These are phyloP conservation scores for Orthosia cruda DNA, from an alignment of 2,888 invertebrate species.

Conservation along the genomic window DNA sequence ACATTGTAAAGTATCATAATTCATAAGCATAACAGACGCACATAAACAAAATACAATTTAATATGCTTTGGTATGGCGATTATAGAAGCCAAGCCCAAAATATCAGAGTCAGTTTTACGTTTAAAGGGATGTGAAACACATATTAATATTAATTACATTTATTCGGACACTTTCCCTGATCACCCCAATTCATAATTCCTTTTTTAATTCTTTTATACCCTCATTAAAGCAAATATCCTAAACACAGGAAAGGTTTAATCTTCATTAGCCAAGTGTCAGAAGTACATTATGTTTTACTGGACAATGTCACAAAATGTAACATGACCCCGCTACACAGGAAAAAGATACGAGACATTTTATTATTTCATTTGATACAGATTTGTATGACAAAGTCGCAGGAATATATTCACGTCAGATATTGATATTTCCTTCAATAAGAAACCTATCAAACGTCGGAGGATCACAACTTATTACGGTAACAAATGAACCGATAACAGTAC, in stretches of 20 bases:
- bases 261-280: slow-evolving; percentile 57
- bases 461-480: slow-evolving; percentile 84
- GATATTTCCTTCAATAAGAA: slow-evolving; percentile 81
- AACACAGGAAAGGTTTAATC: slow-evolving; percentile 56
- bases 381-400: slow-evolving; percentile 54
- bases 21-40: no score
- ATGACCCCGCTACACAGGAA: slow-evolving; percentile 26
- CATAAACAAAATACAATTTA: no score
- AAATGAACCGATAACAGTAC: slow-evolving; percentile 84
- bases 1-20: not conserved
- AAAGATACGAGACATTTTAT: slow-evolving; percentile 32
- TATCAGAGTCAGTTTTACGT: slow-evolving; percentile 45
- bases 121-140: slow-evolving; percentile 41
- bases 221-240: slow-evolving; percentile 60
- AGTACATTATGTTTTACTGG: slow-evolving; percentile 36
- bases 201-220: slow-evolving; percentile 63
- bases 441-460: slow-evolving; percentile 80
- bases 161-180: slow-evolving; percentile 58
- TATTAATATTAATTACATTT: slow-evolving; percentile 65
- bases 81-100: slow-evolving; percentile 8
- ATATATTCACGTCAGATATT: slow-evolving; percentile 68
- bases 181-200: slow-evolving; percentile 55
- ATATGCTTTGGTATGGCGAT: not conserved
- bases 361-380: slow-evolving; percentile 52
- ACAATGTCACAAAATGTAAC: slow-evolving; percentile 51